Conservation (phyloP, 2,113 vertebrate genomes). For the Ctenomys sociabilis region DNA sequence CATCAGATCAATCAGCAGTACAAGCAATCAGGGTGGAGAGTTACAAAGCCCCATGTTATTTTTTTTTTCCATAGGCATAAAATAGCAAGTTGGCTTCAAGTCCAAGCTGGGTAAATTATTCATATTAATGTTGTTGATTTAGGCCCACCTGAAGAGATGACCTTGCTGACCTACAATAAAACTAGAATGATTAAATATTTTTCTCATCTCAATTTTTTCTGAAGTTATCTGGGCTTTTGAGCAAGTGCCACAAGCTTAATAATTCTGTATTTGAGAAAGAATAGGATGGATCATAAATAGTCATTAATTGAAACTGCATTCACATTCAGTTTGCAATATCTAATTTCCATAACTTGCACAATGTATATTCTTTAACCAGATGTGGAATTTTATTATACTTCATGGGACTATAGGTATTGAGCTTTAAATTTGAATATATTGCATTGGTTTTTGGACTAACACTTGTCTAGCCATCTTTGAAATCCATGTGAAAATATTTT, state of each 20-base stretch:
- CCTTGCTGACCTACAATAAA: slow-evolving; percentile 41
- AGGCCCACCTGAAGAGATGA: slow-evolving; percentile 70
- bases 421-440: slow-evolving; percentile 55
- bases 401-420: neutral
- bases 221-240: slow-evolving; percentile 40
- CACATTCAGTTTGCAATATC: slow-evolving; percentile 52
- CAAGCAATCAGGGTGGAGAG: slow-evolving; percentile 69
- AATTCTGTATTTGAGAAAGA: slow-evolving; percentile 44
- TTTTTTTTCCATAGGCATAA: slow-evolving; percentile 70
- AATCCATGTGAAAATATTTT: neutral
- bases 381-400: slow-evolving; percentile 47
- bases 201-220: slow-evolving; percentile 49
- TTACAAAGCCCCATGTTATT: slow-evolving; percentile 65
- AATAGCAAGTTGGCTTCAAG: slow-evolving; percentile 61
- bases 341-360: slow-evolving; percentile 55
- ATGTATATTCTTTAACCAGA: neutral
- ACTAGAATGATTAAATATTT: slow-evolving; percentile 67
- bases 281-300: slow-evolving; percentile 5
- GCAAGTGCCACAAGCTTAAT: slow-evolving; percentile 20
- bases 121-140: slow-evolving; percentile 78
- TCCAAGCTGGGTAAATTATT: slow-evolving; percentile 78
- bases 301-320: slow-evolving; percentile 63
- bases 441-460: neutral
- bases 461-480: neutral
- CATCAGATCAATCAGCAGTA: slow-evolving; percentile 79